Percentiles rank a stretch among this genome's conserved stretches.
Conservation (phyloP, 1,140 invertebrate species). For the Andrena cerasifolii region DNA sequence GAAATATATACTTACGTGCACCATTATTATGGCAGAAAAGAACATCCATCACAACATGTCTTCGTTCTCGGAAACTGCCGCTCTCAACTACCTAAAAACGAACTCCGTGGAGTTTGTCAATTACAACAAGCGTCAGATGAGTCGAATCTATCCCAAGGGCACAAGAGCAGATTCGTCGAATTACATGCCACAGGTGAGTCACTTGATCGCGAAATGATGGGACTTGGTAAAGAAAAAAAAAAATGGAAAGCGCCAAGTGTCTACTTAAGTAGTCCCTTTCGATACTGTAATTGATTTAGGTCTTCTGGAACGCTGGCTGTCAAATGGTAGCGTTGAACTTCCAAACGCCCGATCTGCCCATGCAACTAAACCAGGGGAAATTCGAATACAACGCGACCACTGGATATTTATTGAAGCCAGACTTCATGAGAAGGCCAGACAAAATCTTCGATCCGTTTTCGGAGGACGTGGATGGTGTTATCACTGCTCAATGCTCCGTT, state of each 20-base stretch:
- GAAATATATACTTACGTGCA: background rate
- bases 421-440: slow-evolving; percentile 90
- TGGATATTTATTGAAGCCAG: slow-evolving; percentile 90
- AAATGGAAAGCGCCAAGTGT: too few relatives aligned
- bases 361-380: slow-evolving; percentile 92
- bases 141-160: slow-evolving; percentile 89
- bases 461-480: slow-evolving; percentile 90
- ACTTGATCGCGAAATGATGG: background rate
- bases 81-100: slow-evolving; percentile 89
- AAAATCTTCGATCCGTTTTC: slow-evolving; percentile 90
- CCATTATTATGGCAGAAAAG: slow-evolving; percentile 83
- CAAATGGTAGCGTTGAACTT: slow-evolving; percentile 92
- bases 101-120: slow-evolving; percentile 89
- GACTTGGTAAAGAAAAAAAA: too few relatives aligned
- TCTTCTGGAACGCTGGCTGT: slow-evolving; percentile 91
- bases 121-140: slow-evolving; percentile 90
- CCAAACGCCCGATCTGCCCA: slow-evolving; percentile 89
- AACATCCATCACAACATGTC: slow-evolving; percentile 93
- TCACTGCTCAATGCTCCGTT: slow-evolving; percentile 89
- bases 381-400: slow-evolving; percentile 88
- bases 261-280: too few relatives aligned
- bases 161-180: slow-evolving; percentile 90
- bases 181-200: slow-evolving; percentile 87
- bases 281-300: slow-evolving; percentile 75
- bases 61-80: slow-evolving; percentile 91